These are phyloP conservation scores for Anarhynchus alexandrinus DNA, from an alignment of 2,113 vertebrate species.

Conservation along the genomic window DNA sequence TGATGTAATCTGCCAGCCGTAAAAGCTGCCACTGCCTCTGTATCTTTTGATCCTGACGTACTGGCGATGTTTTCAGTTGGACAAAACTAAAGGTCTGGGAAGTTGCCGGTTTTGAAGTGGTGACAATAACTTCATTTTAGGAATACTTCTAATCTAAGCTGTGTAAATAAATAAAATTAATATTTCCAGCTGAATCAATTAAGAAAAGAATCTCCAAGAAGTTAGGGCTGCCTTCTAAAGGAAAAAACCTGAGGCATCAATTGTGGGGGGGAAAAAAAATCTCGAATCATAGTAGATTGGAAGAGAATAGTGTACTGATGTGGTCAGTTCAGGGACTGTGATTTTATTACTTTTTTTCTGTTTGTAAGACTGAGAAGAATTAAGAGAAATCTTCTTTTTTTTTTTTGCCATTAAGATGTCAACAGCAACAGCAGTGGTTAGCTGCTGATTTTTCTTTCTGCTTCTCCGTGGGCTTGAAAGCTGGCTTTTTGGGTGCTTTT, in stretches of 20 bases:
- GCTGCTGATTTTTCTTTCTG: background rate
- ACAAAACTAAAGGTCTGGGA: background rate
- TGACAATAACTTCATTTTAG: background rate
- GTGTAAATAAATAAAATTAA: slow-evolving; percentile 21
- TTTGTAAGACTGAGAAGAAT: background rate
- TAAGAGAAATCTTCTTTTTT: background rate
- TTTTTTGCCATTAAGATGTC: background rate
- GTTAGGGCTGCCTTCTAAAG: background rate
- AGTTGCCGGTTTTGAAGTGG: slow-evolving; percentile 1
- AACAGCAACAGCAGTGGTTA: background rate
- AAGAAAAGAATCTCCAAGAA: background rate
- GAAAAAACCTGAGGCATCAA: background rate
- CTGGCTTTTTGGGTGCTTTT: slow-evolving; percentile 12
- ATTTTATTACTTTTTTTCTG: background rate
- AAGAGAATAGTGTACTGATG: background rate
- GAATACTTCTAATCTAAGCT: slow-evolving; percentile 2
- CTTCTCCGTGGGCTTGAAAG: background rate
- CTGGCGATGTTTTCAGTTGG: background rate
- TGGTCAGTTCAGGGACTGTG: background rate
- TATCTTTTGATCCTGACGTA: background rate
- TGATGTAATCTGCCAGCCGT: background rate
- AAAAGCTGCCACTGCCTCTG: background rate
- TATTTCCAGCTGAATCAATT: slow-evolving; percentile 8
- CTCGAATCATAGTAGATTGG: background rate
- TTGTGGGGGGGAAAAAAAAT: background rate